A percentile compares a stretch with the other conserved stretches of the same genome.
Evolutionary conservation across 2,113 vertebrate genomes (phyloP).

Genomic region (Pterocles burchelli): DNA sequence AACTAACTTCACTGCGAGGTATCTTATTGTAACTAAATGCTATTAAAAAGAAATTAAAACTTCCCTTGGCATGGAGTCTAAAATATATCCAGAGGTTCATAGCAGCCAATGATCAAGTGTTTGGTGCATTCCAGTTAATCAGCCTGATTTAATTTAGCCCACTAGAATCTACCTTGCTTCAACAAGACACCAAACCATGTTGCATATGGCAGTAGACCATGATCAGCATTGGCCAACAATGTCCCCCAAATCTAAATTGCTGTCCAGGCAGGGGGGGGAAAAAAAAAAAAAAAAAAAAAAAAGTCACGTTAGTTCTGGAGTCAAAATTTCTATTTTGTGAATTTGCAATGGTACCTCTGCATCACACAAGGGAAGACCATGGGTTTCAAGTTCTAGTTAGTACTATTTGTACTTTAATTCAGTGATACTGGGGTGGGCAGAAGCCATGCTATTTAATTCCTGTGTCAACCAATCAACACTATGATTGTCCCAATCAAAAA

Average conservation of each 20-base stretch:
- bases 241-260: neutral
- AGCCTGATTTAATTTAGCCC: neutral
- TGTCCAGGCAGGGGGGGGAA: neutral
- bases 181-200: no score
- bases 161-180: neutral
- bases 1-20: neutral
- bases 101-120: neutral
- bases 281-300: no score
- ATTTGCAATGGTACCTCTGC: neutral
- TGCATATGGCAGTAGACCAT: rapidly evolving
- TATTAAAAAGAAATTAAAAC: no score
- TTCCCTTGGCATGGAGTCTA: neutral
- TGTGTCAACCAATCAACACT: no score
- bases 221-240: no score
- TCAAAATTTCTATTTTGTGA: no score
- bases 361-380: rapidly evolving
- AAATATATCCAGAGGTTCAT: neutral
- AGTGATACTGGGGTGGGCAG: no score
- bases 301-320: neutral
- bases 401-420: no score
- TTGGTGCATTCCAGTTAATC: no score
- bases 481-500: no score
- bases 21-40: neutral
- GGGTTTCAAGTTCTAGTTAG: neutral
- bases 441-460: no score